phyloP scores from a whole-genome alignment of 2,888 invertebrate species.

The Adelphocoris suturalis region DNA sequence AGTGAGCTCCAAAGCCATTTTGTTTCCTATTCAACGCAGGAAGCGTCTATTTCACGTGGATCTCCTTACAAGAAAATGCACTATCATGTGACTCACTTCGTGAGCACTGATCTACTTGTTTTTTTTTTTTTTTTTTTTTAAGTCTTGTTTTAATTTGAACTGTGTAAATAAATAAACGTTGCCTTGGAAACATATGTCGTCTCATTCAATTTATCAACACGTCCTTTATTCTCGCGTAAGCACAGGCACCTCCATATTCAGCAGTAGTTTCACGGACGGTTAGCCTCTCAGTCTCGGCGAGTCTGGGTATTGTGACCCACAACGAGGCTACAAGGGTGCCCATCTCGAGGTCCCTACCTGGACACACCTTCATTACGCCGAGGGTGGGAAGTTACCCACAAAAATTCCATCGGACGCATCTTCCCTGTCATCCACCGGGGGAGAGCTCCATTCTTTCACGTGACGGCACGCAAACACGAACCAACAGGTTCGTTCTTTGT shows the following conservation, averaged over 20 bases:
- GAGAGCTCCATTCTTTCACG: conserved; percentile 18
- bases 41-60: too few relatives aligned
- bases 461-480: conserved; percentile 36
- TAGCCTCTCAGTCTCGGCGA: not conserved
- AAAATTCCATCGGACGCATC: conserved; percentile 4
- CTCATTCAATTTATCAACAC: too few relatives aligned
- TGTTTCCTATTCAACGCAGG: too few relatives aligned
- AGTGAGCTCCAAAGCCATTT: too few relatives aligned
- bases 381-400: conserved; percentile 33
- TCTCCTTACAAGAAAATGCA: too few relatives aligned
- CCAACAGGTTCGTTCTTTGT: conserved; percentile 27
- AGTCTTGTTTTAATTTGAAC: too few relatives aligned
- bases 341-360: not conserved
- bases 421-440: not conserved
- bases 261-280: conserved; percentile 13
- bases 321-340: not conserved
- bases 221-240: too few relatives aligned
- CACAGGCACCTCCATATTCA: not conserved
- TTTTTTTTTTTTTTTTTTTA: too few relatives aligned
- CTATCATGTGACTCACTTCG: too few relatives aligned
- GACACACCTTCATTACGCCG: conserved; percentile 28
- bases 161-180: too few relatives aligned
- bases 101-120: too few relatives aligned
- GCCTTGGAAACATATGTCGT: too few relatives aligned
- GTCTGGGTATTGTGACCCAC: not conserved